A percentile compares a stretch with the other conserved stretches of the same genome.
Conservation (phyloP, 2,888 invertebrate genomes). For the Bugulina stolonifera region DNA sequence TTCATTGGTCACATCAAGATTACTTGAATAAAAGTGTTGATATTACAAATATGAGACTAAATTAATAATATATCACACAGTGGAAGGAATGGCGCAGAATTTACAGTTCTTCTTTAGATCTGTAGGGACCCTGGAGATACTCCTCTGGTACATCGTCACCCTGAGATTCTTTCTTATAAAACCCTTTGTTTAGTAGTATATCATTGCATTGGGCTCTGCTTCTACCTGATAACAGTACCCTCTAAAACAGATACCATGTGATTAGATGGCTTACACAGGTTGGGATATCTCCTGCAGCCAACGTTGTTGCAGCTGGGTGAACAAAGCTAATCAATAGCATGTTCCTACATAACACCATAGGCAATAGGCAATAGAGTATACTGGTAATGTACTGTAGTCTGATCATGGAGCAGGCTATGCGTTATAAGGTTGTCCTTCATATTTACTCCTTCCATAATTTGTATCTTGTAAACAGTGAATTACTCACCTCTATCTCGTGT, state of each 20-base stretch:
- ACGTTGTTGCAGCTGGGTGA: too few relatives aligned
- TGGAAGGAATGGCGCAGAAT: slow-evolving; percentile 13
- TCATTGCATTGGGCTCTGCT: slow-evolving; percentile 65
- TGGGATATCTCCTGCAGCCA: too few relatives aligned
- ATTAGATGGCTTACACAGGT: too few relatives aligned
- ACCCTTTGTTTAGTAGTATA: slow-evolving; percentile 49
- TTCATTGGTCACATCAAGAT: background rate
- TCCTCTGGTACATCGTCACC: slow-evolving; percentile 34
- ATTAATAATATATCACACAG: background rate
- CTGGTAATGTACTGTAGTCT: too few relatives aligned
- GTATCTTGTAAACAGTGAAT: too few relatives aligned
- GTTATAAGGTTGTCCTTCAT: too few relatives aligned
- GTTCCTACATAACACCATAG: too few relatives aligned
- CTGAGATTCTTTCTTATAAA: slow-evolving; percentile 35
- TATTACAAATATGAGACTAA: background rate
- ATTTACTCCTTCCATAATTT: too few relatives aligned
- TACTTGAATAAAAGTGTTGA: background rate
- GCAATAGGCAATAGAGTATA: too few relatives aligned
- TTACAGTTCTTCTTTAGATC: slow-evolving; percentile 30
- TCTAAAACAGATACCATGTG: slow-evolving; percentile 1
- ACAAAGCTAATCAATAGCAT: too few relatives aligned
- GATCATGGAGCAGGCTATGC: too few relatives aligned
- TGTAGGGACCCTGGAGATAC: slow-evolving; percentile 32
- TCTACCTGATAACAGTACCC: background rate
- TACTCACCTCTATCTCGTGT: slow-evolving; percentile 60